Evolutionary conservation across 2,888 invertebrate species (phyloP).

Genomic region (Caenorhabditis auriculariae): DNA sequence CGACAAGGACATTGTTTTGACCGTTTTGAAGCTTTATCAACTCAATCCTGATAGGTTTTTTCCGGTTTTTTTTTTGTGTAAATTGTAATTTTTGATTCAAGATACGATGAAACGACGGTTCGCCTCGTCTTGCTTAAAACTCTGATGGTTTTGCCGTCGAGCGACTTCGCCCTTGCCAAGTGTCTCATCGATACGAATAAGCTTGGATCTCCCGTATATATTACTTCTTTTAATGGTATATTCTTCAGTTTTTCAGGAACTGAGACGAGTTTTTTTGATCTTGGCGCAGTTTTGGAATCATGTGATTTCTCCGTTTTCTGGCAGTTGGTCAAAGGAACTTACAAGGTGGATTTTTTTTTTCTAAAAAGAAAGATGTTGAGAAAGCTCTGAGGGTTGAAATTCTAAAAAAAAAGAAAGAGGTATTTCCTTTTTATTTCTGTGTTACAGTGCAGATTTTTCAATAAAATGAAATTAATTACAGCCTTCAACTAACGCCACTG

Average conservation of each 20-base stretch:
- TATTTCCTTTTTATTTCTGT: background rate
- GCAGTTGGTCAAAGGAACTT: conserved; percentile 55
- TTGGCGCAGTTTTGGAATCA: conserved; percentile 56
- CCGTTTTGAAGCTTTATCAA: conserved; percentile 90
- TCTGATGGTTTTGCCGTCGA: conserved; percentile 91
- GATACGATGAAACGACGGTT: conserved; percentile 70
- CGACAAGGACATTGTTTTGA: conserved; percentile 88
- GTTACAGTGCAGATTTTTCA: background rate
- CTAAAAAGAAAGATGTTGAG: background rate
- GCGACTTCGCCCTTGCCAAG: conserved; percentile 96
- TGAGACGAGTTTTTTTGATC: conserved; percentile 67
- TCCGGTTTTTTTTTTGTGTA: background rate
- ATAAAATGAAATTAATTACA: background rate
- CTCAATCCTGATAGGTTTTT: conserved; percentile 79
- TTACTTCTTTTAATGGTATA: conserved; percentile 2
- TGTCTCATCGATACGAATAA: conserved; percentile 81
- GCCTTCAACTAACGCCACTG: conserved; percentile 37
- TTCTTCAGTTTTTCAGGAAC: conserved; percentile 30
- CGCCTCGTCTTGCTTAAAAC: conserved; percentile 90
- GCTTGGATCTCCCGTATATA: conserved; percentile 78
- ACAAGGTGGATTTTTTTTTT: conserved; percentile 22
- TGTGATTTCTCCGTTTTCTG: conserved; percentile 62
- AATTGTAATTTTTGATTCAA: conserved; percentile 26
- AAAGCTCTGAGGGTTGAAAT: background rate
- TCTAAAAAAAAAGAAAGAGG: background rate